Evolutionary conservation across 2,888 invertebrate species (phyloP).

Genomic region (Noctua janthe): DNA sequence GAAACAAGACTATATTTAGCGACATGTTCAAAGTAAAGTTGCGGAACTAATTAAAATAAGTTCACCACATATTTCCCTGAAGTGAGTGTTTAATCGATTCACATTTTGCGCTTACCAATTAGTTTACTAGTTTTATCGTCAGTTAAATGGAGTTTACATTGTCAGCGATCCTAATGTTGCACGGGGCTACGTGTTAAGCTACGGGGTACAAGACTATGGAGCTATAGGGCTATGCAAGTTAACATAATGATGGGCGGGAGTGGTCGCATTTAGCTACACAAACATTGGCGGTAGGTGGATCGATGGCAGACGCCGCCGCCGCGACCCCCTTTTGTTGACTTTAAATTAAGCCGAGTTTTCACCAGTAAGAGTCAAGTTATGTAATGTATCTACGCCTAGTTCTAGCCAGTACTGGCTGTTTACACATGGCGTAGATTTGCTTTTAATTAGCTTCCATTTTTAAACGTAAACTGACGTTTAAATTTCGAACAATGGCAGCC

Average conservation of each 20-base stretch:
- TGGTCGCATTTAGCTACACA: constrained; percentile 65
- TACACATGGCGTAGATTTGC: constrained; percentile 20
- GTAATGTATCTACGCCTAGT: constrained; percentile 53
- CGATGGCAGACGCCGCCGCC: constrained; percentile 62
- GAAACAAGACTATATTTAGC: constrained; percentile 8
- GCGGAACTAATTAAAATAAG: constrained; percentile 55
- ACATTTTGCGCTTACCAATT: constrained; percentile 43
- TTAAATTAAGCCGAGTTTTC: constrained; percentile 69
- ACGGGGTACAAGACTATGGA: constrained; percentile 6
- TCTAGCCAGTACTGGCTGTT: constrained; percentile 6
- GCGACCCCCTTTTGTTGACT: constrained; percentile 66
- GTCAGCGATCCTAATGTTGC: constrained; percentile 26
- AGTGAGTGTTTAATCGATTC: constrained; percentile 50
- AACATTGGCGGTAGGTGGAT: constrained; percentile 64
- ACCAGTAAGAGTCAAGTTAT: constrained; percentile 56
- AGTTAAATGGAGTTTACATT: constrained; percentile 38
- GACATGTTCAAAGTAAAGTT: constrained; percentile 36
- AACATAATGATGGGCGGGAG: constrained; percentile 56
- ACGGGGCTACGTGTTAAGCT: constrained; percentile 11
- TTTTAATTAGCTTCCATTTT: constrained; percentile 49
- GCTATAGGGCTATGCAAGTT: constrained; percentile 50
- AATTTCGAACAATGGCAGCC: constrained; percentile 5
- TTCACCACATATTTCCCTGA: constrained; percentile 43
- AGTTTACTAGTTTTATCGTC: constrained; percentile 51
- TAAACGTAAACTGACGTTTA: constrained; percentile 14